Percentiles rank a stretch among this genome's conserved stretches.
These are phyloP conservation scores for Girardia tigrina DNA, from an alignment of 2,888 invertebrate genomes.

Conservation along the genomic window DNA sequence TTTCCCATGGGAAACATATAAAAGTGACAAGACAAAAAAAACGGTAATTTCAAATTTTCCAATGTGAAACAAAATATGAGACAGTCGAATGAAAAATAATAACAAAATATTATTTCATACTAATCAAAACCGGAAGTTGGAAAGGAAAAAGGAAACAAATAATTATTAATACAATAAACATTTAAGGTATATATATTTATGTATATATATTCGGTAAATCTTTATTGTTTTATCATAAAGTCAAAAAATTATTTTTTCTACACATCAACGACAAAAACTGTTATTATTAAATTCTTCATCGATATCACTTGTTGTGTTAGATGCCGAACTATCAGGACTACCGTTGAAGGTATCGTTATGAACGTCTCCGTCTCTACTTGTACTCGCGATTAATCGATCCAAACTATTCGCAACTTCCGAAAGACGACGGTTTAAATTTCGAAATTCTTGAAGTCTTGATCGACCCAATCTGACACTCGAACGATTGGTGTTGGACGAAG, in stretches of 20 bases:
- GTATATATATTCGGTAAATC: too few species aligned
- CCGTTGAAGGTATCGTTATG: neutral
- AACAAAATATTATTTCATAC: too few species aligned
- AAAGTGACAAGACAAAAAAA: too few species aligned
- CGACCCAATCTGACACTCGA: constrained; percentile 30
- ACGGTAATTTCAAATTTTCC: too few species aligned
- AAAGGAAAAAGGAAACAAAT: neutral
- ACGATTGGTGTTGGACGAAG: neutral
- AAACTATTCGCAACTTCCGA: constrained; percentile 35
- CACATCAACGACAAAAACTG: neutral
- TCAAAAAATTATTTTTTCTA: neutral
- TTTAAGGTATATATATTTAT: neutral
- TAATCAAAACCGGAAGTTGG: too few species aligned
- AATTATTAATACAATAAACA: neutral
- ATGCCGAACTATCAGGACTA: neutral
- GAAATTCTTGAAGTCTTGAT: constrained; percentile 35
- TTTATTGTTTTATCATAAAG: neutral
- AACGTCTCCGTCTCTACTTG: neutral
- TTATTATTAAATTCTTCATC: neutral
- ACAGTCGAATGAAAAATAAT: too few species aligned
- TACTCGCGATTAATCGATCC: constrained; percentile 30
- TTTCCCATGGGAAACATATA: too few species aligned
- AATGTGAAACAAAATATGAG: too few species aligned
- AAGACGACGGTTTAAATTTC: constrained; percentile 33
- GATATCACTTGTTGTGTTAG: neutral